phyloP scores from a whole-genome alignment of 2,888 invertebrate species.

The Aphodius granarius region DNA sequence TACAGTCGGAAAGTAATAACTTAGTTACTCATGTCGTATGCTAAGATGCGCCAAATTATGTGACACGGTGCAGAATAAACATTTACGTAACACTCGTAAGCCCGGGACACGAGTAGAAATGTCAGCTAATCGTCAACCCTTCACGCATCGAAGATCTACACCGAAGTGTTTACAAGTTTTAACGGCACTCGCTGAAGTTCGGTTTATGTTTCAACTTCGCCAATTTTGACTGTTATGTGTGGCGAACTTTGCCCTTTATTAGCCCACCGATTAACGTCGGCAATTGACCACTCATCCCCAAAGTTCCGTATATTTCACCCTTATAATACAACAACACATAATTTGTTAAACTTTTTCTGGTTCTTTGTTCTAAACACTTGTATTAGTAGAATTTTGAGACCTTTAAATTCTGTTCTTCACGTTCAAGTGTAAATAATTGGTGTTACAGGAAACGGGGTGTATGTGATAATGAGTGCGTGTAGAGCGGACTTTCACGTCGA shows the following conservation, averaged over 20 bases:
- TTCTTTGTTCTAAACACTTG: too few species aligned
- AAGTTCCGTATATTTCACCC: not conserved
- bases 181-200: slow-evolving; percentile 12
- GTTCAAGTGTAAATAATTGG: slow-evolving; percentile 27
- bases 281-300: slow-evolving; percentile 16
- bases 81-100: not conserved
- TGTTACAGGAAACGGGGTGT: not conserved
- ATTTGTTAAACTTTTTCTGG: not conserved
- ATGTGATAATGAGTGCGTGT: slow-evolving; percentile 18
- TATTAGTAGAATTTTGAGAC: too few species aligned
- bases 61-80: not conserved
- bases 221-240: slow-evolving; percentile 25
- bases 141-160: not conserved
- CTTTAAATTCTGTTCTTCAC: too few species aligned
- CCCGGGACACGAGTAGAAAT: not conserved
- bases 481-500: slow-evolving; percentile 43
- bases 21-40: not conserved
- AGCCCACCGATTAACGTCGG: slow-evolving; percentile 22
- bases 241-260: slow-evolving; percentile 24
- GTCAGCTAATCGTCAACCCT: not conserved
- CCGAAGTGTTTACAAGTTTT: not conserved
- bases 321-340: not conserved
- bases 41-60: not conserved
- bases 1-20: too few species aligned
- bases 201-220: slow-evolving; percentile 25